Evolutionary conservation across 2,888 invertebrate species (phyloP).

Genomic region (Drosophila paranaensis): DNA sequence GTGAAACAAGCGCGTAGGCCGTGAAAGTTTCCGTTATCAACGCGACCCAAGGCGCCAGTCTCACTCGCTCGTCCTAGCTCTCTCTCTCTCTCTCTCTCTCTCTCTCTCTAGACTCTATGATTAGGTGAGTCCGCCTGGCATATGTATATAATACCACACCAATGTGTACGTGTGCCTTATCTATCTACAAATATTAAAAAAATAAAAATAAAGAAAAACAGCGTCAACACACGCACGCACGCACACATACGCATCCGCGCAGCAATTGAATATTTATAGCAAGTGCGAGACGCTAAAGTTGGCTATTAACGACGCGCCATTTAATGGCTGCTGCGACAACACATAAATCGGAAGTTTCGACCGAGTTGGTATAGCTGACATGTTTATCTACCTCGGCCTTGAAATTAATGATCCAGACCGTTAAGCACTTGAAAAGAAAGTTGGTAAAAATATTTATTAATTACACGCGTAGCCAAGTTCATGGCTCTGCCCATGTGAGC

Average conservation of each 20-base stretch:
- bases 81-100: neutral
- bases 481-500: constrained; percentile 4
- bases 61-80: constrained; percentile 2
- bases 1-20: constrained; percentile 45
- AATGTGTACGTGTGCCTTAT: constrained; percentile 33
- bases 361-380: constrained; percentile 32
- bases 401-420: constrained; percentile 55
- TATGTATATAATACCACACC: constrained; percentile 23
- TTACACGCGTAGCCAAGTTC: constrained; percentile 37
- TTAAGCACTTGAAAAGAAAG: constrained; percentile 44
- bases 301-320: constrained; percentile 27
- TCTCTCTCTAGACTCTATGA: constrained; percentile 6
- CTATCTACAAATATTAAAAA: constrained; percentile 53
- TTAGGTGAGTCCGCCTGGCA: constrained; percentile 20
- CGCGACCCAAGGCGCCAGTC: constrained; percentile 58
- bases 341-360: constrained; percentile 49
- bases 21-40: constrained; percentile 60
- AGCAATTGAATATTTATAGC: constrained; percentile 70
- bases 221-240: constrained; percentile 4
- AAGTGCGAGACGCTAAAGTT: constrained; percentile 38
- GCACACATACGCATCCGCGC: neutral
- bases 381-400: constrained; percentile 48
- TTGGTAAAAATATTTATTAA: constrained; percentile 55
- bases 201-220: constrained; percentile 15
- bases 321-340: constrained; percentile 33